A percentile compares a stretch with the other conserved stretches of the same genome.
These are phyloP conservation scores for Mus caroli DNA, from an alignment of 2,797 vertebrate species.

Conservation along the genomic window DNA sequence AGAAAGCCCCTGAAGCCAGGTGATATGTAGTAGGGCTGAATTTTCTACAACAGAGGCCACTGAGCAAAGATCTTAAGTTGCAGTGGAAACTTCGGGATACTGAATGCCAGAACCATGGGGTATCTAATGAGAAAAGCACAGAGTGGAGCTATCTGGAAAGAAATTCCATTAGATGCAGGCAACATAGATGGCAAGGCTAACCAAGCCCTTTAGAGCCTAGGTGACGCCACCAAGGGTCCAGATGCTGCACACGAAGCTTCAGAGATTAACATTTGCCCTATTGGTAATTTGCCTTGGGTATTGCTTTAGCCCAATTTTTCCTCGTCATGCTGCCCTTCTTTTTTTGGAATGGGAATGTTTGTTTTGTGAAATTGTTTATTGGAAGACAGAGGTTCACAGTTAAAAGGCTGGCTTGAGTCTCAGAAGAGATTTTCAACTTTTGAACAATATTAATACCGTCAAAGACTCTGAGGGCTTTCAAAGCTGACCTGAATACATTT, in stretches of 20 bases:
- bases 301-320: neutral
- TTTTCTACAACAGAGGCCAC: neutral
- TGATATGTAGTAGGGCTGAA: neutral
- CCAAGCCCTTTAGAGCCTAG: neutral
- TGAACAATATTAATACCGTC: neutral
- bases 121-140: neutral
- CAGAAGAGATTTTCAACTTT: neutral
- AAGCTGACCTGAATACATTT: neutral
- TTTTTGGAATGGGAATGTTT: neutral
- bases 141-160: neutral
- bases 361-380: neutral
- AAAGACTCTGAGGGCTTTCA: neutral
- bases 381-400: neutral
- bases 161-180: neutral
- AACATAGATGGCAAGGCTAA: neutral
- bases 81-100: neutral
- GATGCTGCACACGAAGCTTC: neutral
- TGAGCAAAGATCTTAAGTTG: neutral
- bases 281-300: neutral
- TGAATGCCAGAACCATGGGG: neutral
- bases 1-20: neutral
- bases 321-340: neutral
- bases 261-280: neutral
- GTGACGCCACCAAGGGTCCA: neutral
- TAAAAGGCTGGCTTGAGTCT: neutral